These are phyloP conservation scores for Isichthys henryi DNA, from an alignment of 2,113 vertebrate genomes.

Conservation along the genomic window DNA sequence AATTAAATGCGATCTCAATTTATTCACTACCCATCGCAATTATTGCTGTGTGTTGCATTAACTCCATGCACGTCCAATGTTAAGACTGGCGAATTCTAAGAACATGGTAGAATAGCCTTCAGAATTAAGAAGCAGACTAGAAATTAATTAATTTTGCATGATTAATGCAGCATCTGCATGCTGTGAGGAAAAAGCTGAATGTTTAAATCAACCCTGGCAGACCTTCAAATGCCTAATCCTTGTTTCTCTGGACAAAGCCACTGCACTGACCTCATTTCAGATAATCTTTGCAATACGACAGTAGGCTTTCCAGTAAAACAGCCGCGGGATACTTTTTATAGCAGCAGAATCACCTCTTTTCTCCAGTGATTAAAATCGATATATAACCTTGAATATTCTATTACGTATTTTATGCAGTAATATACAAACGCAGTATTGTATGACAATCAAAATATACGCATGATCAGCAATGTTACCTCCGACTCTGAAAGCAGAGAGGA, in stretches of 20 bases:
- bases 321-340: neutral
- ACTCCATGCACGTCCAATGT: neutral
- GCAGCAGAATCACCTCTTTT: neutral
- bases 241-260: neutral
- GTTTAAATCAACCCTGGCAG: slow-evolving; percentile 1
- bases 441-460: neutral
- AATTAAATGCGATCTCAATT: neutral
- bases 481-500: neutral
- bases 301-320: neutral
- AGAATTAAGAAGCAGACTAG: neutral
- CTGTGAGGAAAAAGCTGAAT: neutral
- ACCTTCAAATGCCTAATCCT: neutral
- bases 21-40: neutral
- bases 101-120: neutral
- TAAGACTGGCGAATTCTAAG: neutral
- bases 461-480: slow-evolving; percentile 1
- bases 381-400: neutral
- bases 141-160: neutral
- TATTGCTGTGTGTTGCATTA: neutral
- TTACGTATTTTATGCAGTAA: neutral
- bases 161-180: neutral
- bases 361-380: neutral
- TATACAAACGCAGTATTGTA: neutral
- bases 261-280: neutral
- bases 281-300: neutral